Conservation (phyloP, 2,797 vertebrate species). For the Loris lydekkerianus region DNA sequence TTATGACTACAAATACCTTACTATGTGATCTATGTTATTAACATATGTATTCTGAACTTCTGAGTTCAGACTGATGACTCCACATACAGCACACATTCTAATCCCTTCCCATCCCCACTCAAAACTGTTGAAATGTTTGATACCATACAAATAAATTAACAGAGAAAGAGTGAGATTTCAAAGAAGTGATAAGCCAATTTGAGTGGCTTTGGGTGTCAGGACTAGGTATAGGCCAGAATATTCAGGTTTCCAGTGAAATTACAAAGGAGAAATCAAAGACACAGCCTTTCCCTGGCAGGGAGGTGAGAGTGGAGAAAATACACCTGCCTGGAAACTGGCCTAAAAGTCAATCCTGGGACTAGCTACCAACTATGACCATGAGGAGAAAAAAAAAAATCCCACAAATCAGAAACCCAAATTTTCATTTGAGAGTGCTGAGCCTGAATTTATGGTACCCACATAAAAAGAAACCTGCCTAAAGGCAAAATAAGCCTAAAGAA, state of each 20-base stretch:
- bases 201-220: background rate
- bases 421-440: background rate
- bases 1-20: background rate
- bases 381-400: background rate
- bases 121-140: constrained; percentile 21
- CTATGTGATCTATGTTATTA: background rate
- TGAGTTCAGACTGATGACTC: background rate
- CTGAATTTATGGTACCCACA: background rate
- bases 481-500: background rate
- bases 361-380: background rate
- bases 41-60: background rate
- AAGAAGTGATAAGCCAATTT: background rate
- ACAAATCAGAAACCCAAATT: background rate
- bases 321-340: background rate
- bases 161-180: background rate
- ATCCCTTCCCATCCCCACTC: background rate
- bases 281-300: background rate
- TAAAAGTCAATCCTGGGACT: background rate
- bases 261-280: background rate
- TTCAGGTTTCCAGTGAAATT: background rate
- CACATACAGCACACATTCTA: background rate
- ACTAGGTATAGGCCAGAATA: background rate
- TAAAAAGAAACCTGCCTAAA: background rate
- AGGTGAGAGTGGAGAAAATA: too few species aligned
- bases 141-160: constrained; percentile 3